Conservation (phyloP, 2,797 vertebrate species). For the Anolis apletophallus region DNA sequence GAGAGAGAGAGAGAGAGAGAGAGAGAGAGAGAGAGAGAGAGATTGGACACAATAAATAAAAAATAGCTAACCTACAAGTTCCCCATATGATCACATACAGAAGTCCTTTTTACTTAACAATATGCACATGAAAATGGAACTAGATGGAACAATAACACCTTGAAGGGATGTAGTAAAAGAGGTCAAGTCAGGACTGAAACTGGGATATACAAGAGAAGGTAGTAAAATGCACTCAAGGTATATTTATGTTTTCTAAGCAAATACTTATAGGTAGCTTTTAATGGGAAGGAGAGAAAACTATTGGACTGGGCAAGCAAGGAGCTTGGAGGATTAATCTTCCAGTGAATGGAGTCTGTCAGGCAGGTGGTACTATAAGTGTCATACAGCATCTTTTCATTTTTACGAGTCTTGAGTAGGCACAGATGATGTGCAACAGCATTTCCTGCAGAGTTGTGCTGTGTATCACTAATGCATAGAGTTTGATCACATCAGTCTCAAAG, state of each 20-base stretch:
- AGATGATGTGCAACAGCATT: neutral
- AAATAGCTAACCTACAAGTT: neutral
- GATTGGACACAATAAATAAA: slow-evolving; percentile 31
- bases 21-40: slow-evolving; percentile 46
- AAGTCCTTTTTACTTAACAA: neutral
- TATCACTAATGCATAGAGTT: neutral
- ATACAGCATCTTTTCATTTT: neutral
- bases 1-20: too few species aligned
- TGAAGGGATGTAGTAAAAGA: neutral
- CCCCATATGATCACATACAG: accelerated
- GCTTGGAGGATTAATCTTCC: neutral
- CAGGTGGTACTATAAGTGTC: neutral
- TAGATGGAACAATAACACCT: accelerated
- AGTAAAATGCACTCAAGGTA: neutral
- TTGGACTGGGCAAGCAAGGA: too few species aligned
- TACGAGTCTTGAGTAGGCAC: neutral
- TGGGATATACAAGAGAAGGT: neutral
- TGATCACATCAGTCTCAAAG: neutral
- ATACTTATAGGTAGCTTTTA: neutral
- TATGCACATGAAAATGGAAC: neutral
- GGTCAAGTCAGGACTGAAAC: neutral
- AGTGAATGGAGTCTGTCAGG: neutral
- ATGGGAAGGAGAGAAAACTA: neutral
- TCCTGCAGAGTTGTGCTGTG: neutral
- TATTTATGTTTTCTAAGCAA: neutral